Conservation (phyloP, 2,113 vertebrate genomes). For the Erythrocebus patas region DNA sequence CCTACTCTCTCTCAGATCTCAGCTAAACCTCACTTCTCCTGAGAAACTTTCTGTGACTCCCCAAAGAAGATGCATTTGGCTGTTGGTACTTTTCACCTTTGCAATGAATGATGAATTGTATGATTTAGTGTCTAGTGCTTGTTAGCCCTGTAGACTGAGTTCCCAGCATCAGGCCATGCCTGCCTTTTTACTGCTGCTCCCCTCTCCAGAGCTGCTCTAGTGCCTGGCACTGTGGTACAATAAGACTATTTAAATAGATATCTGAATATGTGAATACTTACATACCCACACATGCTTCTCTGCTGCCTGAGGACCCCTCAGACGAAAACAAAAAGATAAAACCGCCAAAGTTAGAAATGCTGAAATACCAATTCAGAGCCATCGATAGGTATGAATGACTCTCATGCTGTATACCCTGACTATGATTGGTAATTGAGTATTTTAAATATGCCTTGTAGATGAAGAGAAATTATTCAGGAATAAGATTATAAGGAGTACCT, state of each 20-base stretch:
- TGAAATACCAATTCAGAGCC: neutral
- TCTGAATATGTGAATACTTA: neutral
- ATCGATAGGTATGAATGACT: neutral
- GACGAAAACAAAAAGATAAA: neutral
- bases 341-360: neutral
- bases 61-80: neutral
- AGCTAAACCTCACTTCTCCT: neutral
- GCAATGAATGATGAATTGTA: neutral
- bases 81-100: neutral
- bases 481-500: neutral
- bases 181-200: neutral
- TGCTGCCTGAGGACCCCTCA: neutral
- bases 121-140: neutral
- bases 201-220: neutral
- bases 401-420: neutral
- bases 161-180: neutral
- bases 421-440: constrained; percentile 17
- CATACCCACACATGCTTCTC: neutral
- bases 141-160: neutral
- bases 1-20: neutral
- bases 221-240: no score
- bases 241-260: neutral
- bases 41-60: neutral
- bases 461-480: neutral
- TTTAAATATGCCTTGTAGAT: constrained; percentile 3